Base-by-base conservation (phyloP, 2,797 vertebrate species). In the Poeciliopsis presidionis region DNA sequence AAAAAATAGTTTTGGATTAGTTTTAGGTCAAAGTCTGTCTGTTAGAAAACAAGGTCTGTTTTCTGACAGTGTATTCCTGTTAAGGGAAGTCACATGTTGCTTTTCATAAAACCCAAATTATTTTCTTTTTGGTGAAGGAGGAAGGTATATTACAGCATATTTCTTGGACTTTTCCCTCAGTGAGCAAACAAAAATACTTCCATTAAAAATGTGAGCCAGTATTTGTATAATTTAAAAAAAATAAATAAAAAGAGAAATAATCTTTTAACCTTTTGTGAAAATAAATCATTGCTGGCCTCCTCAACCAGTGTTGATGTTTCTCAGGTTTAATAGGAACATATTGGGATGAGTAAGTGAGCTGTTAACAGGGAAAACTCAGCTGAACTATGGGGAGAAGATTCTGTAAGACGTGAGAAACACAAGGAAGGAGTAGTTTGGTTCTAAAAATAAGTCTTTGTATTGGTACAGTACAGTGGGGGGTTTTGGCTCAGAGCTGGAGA, bases 361-460 rank as follows among this genome's bases (percentile, higher is more conserved):
- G 43, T 72, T 12, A 76, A 65, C 63, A 61, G 25, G 77, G 55
- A 67, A 75, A 81, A 59, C 28, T 45, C 33, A 86, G 47, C 67
- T 30, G 20, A 70, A 53, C 69, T 74, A 43, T 80, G 77, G 80
- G 84, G 86, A 81, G 82, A 88, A 69, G 39, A 16, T 43, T 79
- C 49, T 75, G 81, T 75, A 65, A 76, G 76, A 86, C 86, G 86
- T 90, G 90, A 92, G 90, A 92, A 88, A 73, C 69, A 28, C 77
- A 78, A 74, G 55, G 22, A 77, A 87, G 77, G 46, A 90, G 83
- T 86, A 81, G 80, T 78, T 87, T 79, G 85, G 81, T 83, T 80
- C 87, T 90, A 90, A 92, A 93, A 92, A 92, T 92, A 93, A 91
- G 78, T 72, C 80, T 89, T 84, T 85, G 86, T 90, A 78, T 87